Evolutionary conservation across 2,797 vertebrate genomes (phyloP).

Genomic region (Brachyrhaphis roseni): DNA sequence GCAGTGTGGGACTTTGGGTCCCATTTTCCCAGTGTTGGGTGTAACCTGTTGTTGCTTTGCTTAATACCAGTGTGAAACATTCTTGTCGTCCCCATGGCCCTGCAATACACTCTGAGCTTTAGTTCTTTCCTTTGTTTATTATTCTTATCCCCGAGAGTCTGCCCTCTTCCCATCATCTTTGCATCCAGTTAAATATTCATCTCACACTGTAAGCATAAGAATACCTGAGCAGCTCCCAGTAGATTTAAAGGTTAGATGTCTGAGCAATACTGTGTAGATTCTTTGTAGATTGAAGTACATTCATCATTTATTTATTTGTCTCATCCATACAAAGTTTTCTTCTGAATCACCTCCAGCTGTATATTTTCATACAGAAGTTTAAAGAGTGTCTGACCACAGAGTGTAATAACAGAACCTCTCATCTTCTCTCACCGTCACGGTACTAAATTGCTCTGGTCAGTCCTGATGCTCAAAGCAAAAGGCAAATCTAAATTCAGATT

Average conservation of each 20-base stretch:
- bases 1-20: conserved; percentile 1
- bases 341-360: not conserved
- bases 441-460: conserved; percentile 3
- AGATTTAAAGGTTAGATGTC: conserved; percentile 19
- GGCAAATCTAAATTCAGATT: conserved; percentile 9
- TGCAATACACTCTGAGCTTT: conserved; percentile 30
- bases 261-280: conserved; percentile 2
- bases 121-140: conserved; percentile 33
- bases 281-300: not conserved
- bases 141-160: conserved; percentile 17
- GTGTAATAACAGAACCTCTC: conserved; percentile 8
- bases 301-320: conserved; percentile 16
- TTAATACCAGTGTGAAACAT: conserved; percentile 32
- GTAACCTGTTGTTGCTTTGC: conserved; percentile 16
- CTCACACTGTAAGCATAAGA: conserved; percentile 16
- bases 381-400: not conserved
- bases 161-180: conserved; percentile 8
- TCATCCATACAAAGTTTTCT: not conserved
- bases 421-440: conserved; percentile 11
- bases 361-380: not conserved
- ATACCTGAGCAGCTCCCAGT: conserved; percentile 7
- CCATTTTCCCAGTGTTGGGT: not conserved
- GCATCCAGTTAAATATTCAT: conserved; percentile 15
- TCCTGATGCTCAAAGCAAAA: conserved; percentile 5
- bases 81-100: conserved; percentile 33